Base-by-base conservation (phyloP, 2,113 vertebrate species). In the Alethe diademata region DNA sequence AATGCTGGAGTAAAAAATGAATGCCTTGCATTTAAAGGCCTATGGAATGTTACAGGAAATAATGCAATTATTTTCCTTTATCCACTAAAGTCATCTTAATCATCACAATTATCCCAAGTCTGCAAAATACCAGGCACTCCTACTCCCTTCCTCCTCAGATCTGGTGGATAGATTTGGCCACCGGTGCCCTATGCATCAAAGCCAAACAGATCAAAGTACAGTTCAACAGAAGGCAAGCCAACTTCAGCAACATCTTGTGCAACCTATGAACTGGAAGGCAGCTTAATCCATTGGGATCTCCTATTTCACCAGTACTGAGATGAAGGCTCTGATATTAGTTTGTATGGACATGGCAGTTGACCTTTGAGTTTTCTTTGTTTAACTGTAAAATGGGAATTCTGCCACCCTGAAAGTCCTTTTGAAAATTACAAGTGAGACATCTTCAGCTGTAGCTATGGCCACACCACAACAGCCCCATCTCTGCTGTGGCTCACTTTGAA, bases 41-140 rank as follows among this genome's bases (percentile, higher is more conserved):
- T 65, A 42, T 2, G 6, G 26, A 75, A 79, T 23, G 26, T 50
- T 56, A 92, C 26, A 43, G 26, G 26, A 56, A 82, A 75, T 40
- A 74, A 73, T 40, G 14, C 38, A 56, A 85, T 60, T 81, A 24
- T 82, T 95, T 90, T 92, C 8, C 50, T 93, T 78, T 66, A 90
- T 62, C 47, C 56, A 57, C 48, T 80, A 19, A 76, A 76, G 50
- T 62, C 2, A 2, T 45, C 64, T 76, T 88, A 61, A 78, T 91
- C 25, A 0, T 72, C n/a, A 69, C 17, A 33, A 75, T 78, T 62
- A 35, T 53, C n/a, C 18, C 25, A 79, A 54, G 38, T 50, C 78
- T 82, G 73, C 66, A 87, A 94, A 91, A 91, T 23, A 61, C 5
- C 47, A 90, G n/a, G 40, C 36, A 87, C 43, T 92, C 57, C 88